Percentiles rank a stretch among this genome's conserved stretches.
Evolutionary conservation across 2,113 vertebrate species (phyloP).

Genomic region (Peromyscus polionotus): DNA sequence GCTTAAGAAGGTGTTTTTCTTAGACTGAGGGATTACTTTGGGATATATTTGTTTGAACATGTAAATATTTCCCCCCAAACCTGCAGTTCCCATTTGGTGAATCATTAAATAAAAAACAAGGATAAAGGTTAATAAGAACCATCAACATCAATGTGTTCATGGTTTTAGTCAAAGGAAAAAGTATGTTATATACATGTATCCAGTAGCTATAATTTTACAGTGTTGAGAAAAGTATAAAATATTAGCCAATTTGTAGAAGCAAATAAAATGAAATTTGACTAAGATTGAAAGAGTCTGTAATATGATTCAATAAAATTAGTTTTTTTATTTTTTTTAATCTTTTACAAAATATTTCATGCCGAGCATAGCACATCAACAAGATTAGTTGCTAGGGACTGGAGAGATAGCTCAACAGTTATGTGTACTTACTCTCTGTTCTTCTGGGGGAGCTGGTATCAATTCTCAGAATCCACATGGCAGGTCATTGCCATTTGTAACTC

Average conservation of each 20-base stretch:
- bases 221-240: not conserved
- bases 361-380: not conserved
- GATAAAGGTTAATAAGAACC: not conserved
- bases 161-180: constrained; percentile 15
- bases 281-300: not conserved
- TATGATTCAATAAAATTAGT: not conserved
- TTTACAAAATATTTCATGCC: constrained; percentile 6
- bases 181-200: not conserved
- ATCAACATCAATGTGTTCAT: not conserved
- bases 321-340: not conserved
- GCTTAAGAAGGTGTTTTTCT: not conserved
- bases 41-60: not conserved
- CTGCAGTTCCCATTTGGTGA: not conserved
- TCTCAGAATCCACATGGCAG: not conserved
- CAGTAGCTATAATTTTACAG: not conserved
- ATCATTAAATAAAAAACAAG: constrained; percentile 21
- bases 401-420: not conserved
- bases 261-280: not conserved
- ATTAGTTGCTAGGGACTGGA: not conserved
- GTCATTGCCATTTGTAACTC: not conserved
- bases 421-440: not conserved
- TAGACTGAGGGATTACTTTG: not conserved
- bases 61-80: not conserved
- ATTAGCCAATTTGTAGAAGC: not conserved
- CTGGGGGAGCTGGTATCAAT: not conserved